Evolutionary conservation across 2,113 vertebrate species (phyloP), one percentile per base, ranked within the genome.

Genomic region (Tupaia chinensis): DNA sequence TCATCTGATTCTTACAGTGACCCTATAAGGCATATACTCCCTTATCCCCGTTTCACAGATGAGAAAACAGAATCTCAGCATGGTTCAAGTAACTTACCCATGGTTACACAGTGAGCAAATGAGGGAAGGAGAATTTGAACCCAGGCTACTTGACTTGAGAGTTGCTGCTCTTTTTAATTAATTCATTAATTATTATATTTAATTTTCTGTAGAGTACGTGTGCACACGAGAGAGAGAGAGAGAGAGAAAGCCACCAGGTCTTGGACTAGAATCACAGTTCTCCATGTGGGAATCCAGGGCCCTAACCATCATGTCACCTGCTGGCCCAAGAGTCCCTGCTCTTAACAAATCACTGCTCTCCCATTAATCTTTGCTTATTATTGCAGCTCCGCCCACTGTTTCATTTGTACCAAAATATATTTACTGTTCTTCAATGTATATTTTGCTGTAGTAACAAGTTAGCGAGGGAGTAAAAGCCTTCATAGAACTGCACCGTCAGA

Each of bases 371-470:
- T 66, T 60, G 32, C 82, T 93, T 85, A 72, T 68, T 65, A 0
- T 54, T 12, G 2, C 9, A n/a, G 11, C 73, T 44, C 80, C 69
- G 9, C 34, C 61, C 66, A 16, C 60, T 14, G 10, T 74, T 53
- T 80, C 82, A n/a, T 32, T 65, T 34, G 93, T 73, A 80, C 70
- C 56, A 76, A 93, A 89, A 90, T 34, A 2, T 86, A 77, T 91
- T 94, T 72, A 65, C 79, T 16, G 85, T 91, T 78, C 60, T 74
- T 23, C 14, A 16, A 78, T 0, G 8, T 19, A 53, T 58, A 29
- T 60, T 88, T 83, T 0, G 0, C 93, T 96, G 66, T 93, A 96
- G 96, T 87, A 94, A 91, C 65, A 93, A 87, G 68, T 83, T 90
- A 68, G 65, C 5, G 9, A 73, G 79, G 9, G 81, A 78, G 81